phyloP scores from a whole-genome alignment of 2,113 vertebrate species.

The Cichladusa arquata region DNA sequence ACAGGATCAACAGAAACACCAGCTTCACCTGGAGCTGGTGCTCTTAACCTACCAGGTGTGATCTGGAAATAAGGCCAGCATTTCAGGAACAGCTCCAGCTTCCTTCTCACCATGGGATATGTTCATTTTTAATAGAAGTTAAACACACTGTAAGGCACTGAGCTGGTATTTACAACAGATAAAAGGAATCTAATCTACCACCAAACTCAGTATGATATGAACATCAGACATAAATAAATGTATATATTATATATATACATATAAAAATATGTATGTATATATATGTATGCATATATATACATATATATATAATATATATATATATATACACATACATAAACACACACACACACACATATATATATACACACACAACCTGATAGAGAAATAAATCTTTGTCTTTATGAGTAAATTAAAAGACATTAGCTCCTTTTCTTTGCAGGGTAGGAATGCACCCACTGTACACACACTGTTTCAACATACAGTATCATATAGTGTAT shows the following conservation, averaged over 20 bases:
- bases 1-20: neutral
- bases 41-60: neutral
- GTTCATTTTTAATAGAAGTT: neutral
- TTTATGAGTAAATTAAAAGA: neutral
- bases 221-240: neutral
- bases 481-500: fast-evolving
- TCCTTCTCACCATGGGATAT: neutral
- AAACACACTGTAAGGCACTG: neutral
- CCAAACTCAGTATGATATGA: neutral
- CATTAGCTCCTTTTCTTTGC: neutral
- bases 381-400: fast-evolving
- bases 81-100: neutral
- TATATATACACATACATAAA: too few species aligned
- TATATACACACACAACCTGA: neutral
- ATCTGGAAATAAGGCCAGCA: neutral
- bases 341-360: too few species aligned
- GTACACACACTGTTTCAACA: neutral
- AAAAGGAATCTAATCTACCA: neutral
- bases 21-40: neutral
- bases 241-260: too few species aligned
- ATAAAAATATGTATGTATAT: too few species aligned
- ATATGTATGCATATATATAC: too few species aligned
- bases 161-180: neutral
- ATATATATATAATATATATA: neutral
- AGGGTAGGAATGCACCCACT: neutral